phyloP scores from a whole-genome alignment of 92 coral and sea anemone genomes.

The Bergia sp. region DNA sequence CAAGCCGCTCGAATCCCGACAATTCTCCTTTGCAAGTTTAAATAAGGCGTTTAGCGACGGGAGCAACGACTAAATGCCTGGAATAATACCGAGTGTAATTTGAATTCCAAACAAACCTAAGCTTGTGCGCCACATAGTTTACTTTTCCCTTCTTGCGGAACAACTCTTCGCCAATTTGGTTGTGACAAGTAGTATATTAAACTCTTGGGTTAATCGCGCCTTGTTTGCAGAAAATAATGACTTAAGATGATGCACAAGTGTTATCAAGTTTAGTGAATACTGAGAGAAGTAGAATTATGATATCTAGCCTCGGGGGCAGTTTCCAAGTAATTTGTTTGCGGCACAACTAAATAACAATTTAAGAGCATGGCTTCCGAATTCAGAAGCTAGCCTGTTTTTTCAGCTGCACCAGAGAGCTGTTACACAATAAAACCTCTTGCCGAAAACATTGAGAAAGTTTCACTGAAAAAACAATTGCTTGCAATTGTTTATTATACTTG shows the following conservation, averaged over 20 bases:
- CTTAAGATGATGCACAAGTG: neutral
- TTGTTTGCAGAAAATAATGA: neutral
- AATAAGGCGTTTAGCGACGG: neutral
- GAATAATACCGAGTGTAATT: neutral
- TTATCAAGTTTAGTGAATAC: neutral
- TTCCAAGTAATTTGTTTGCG: neutral
- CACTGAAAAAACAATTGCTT: too few species aligned
- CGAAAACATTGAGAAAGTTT: too few species aligned
- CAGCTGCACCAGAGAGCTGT: too few species aligned
- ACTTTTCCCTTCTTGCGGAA: neutral
- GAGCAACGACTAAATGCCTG: neutral
- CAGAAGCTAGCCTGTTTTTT: neutral
- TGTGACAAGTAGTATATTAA: conserved; percentile 1
- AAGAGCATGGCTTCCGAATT: neutral
- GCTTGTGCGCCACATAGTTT: neutral
- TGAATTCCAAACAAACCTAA: conserved; percentile 3
- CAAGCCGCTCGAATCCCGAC: conserved; percentile 1
- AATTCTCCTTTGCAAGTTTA: neutral
- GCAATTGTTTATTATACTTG: too few species aligned
- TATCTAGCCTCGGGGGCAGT: too few species aligned
- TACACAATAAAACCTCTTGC: too few species aligned
- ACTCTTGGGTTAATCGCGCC: neutral
- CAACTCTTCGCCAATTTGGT: neutral
- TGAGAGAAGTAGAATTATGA: neutral
- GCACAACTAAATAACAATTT: neutral